Evolutionary conservation across 2,888 invertebrate genomes (phyloP).

Genomic region (Corythucha ciliata): DNA sequence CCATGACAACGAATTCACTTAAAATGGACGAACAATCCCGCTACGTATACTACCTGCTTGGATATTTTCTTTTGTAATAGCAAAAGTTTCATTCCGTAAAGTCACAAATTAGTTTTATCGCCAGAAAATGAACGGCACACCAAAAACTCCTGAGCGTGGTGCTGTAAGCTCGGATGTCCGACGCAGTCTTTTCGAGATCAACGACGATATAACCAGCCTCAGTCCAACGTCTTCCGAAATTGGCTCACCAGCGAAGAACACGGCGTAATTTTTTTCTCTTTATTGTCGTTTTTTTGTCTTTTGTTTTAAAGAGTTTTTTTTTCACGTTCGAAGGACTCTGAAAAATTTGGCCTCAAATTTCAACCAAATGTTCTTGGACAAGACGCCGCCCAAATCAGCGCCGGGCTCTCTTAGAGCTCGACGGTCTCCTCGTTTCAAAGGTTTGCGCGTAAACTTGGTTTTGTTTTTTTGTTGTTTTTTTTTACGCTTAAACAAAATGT

Average conservation of each 20-base stretch:
- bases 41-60: too few species aligned
- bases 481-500: too few species aligned
- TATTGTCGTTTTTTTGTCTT: background rate
- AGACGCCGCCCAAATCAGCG: conserved; percentile 13
- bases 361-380: conserved; percentile 20
- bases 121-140: too few species aligned
- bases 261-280: conserved; percentile 2
- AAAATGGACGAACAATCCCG: too few species aligned
- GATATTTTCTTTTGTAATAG: too few species aligned
- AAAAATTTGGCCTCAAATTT: conserved; percentile 18
- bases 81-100: too few species aligned
- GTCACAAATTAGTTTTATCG: too few species aligned
- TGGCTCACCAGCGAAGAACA: conserved; percentile 11
- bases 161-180: too few species aligned
- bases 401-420: conserved; percentile 5
- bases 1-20: too few species aligned
- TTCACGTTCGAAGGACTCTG: conserved; percentile 10
- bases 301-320: background rate
- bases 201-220: conserved; percentile 15
- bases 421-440: conserved; percentile 16
- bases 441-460: background rate
- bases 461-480: too few species aligned
- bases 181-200: conserved; percentile 16
- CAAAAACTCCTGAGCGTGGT: too few species aligned
- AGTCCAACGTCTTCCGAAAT: conserved; percentile 22